Conservation (phyloP, 92 coral and sea anemone species). For the Bergia puertoricense region DNA sequence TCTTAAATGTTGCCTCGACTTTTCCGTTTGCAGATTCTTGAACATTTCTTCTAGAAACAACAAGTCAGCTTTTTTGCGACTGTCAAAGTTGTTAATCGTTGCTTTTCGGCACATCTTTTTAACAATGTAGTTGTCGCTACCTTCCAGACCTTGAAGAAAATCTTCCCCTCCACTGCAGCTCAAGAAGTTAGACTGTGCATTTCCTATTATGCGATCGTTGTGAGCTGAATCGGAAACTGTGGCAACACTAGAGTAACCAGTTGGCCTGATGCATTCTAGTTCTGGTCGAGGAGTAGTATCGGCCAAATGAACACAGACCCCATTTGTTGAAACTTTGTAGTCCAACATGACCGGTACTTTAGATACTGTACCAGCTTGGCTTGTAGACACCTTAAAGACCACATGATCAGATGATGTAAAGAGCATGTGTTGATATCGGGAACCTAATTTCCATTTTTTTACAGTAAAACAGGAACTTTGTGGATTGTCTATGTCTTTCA, state of each 20-base stretch:
- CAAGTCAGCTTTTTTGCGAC: neutral
- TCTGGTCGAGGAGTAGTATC: neutral
- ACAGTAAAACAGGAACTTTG: neutral
- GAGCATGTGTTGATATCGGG: neutral
- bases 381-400: neutral
- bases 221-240: constrained; percentile 52
- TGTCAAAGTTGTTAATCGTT: neutral
- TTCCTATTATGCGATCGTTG: constrained; percentile 44
- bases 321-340: constrained; percentile 17
- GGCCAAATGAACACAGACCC: constrained; percentile 47
- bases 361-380: constrained; percentile 2
- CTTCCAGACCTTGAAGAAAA: constrained; percentile 40
- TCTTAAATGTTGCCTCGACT: neutral
- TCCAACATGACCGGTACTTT: constrained; percentile 55
- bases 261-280: neutral
- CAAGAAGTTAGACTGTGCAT: constrained; percentile 51
- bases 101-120: constrained; percentile 42
- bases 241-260: constrained; percentile 33
- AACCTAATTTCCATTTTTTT: neutral
- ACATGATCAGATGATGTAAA: neutral
- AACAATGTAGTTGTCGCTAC: constrained; percentile 60
- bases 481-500: constrained; percentile 27
- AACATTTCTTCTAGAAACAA: neutral
- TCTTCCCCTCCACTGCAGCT: constrained; percentile 59
- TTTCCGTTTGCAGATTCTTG: neutral